Percentiles rank a stretch among this genome's conserved stretches.
Evolutionary conservation across 1,140 invertebrate species (phyloP).

Genomic region (Papilio helenus): DNA sequence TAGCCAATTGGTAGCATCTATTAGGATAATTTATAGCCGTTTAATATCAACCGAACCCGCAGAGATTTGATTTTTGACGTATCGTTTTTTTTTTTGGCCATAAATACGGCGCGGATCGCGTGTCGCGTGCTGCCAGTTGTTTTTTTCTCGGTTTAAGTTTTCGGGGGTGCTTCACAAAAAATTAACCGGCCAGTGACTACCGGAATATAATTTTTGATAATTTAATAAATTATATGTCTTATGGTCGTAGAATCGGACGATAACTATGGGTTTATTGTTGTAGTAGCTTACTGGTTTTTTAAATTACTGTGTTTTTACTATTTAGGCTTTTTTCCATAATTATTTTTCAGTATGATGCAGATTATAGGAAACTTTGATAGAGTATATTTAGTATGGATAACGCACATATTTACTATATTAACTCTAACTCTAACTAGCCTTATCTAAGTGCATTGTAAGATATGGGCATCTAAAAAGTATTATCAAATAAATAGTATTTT

Average conservation of each 20-base stretch:
- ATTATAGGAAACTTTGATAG: no score
- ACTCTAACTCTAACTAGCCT: no score
- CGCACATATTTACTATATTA: no score
- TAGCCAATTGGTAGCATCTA: slow-evolving; percentile 70
- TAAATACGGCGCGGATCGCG: slow-evolving; percentile 67
- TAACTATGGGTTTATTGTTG: slow-evolving; percentile 68
- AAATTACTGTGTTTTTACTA: slow-evolving; percentile 19
- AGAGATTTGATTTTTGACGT: slow-evolving; percentile 77
- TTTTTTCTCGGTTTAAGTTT: slow-evolving; percentile 70
- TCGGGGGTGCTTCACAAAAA: slow-evolving; percentile 71
- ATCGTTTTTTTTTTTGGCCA: slow-evolving; percentile 74
- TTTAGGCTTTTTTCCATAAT: no score
- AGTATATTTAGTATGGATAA: no score
- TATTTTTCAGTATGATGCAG: no score
- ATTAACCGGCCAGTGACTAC: slow-evolving; percentile 79
- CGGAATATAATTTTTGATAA: slow-evolving; percentile 82
- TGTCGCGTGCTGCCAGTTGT: slow-evolving; percentile 76
- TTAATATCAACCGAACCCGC: slow-evolving; percentile 74
- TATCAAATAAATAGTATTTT: no score
- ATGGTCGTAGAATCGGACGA: slow-evolving; percentile 69
- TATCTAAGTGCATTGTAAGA: no score
- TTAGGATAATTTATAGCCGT: slow-evolving; percentile 82
- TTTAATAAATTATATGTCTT: slow-evolving; percentile 80
- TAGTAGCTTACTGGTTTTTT: slow-evolving; percentile 47
- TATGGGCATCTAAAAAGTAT: no score